phyloP scores from a whole-genome alignment of 2,797 vertebrate species.

The Clarias fuscus region DNA sequence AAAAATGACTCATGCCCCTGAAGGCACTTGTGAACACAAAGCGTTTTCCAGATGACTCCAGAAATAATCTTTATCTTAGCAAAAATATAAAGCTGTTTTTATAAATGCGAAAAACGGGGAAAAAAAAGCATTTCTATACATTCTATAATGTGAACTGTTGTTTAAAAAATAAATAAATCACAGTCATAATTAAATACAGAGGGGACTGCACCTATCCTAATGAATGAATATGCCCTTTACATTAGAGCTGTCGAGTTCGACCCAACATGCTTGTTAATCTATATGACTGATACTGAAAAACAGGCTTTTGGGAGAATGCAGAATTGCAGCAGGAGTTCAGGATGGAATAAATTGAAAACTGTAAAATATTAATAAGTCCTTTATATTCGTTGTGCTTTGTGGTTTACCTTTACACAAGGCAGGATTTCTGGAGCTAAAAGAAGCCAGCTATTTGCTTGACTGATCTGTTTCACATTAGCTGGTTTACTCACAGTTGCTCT shows the following conservation, averaged over 20 bases:
- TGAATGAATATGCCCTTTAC: background rate
- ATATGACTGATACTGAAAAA: background rate
- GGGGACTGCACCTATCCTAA: background rate
- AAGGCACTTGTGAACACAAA: background rate
- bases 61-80: background rate
- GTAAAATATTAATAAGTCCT: conserved; percentile 5
- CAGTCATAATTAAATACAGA: background rate
- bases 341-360: background rate
- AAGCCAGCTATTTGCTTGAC: background rate
- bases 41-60: background rate
- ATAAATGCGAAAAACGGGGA: background rate
- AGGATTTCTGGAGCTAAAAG: background rate
- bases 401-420: conserved; percentile 6
- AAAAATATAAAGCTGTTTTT: background rate
- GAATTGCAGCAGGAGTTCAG: background rate
- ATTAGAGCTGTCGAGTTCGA: conserved; percentile 11
- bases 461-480: conserved; percentile 20
- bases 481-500: background rate
- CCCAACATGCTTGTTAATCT: background rate
- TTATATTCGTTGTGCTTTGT: conserved; percentile 5
- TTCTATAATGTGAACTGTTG: background rate
- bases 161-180: background rate
- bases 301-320: background rate
- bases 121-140: background rate
- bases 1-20: conserved; percentile 36